Conservation (phyloP, 2,888 invertebrate species). For the Lasioglossum villosulum region DNA sequence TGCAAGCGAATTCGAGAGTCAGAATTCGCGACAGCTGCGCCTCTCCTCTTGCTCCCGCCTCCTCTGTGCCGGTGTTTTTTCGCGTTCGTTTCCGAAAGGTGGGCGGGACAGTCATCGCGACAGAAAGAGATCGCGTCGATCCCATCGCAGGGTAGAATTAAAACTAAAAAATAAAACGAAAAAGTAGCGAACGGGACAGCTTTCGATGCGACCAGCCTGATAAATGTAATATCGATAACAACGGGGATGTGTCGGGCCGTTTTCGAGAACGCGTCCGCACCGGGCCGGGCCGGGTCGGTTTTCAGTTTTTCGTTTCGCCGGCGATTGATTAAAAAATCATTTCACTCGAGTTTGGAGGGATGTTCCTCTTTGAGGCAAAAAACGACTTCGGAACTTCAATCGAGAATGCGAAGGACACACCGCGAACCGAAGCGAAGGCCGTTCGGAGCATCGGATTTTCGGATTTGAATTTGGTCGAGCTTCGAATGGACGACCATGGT, state of each 20-base stretch:
- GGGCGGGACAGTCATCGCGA: not conserved
- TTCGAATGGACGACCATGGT: not conserved
- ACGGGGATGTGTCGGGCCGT: constrained; percentile 17
- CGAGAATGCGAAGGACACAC: constrained; percentile 12
- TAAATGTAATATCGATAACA: constrained; percentile 60
- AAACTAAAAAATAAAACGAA: constrained; percentile 14
- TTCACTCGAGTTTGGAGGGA: constrained; percentile 9
- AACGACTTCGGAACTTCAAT: not conserved
- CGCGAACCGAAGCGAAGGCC: not conserved
- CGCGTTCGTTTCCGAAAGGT: not conserved
- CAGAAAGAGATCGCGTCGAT: constrained; percentile 8
- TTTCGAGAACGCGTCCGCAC: not conserved
- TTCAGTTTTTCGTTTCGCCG: not conserved
- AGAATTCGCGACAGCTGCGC: constrained; percentile 40
- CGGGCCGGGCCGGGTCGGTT: not conserved
- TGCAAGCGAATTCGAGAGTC: constrained; percentile 32
- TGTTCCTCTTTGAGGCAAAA: no score
- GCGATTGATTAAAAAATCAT: constrained; percentile 49
- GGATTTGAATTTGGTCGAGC: not conserved
- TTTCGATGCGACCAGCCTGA: constrained; percentile 36
- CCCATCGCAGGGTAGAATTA: constrained; percentile 11
- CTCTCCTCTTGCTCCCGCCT: not conserved
- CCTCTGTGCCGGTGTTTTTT: not conserved
- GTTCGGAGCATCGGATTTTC: not conserved
- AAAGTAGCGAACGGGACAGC: not conserved